Evolutionary conservation across 2,797 vertebrate species (phyloP), one percentile per base, ranked within the genome.

Genomic region (Pangasius macronema): DNA sequence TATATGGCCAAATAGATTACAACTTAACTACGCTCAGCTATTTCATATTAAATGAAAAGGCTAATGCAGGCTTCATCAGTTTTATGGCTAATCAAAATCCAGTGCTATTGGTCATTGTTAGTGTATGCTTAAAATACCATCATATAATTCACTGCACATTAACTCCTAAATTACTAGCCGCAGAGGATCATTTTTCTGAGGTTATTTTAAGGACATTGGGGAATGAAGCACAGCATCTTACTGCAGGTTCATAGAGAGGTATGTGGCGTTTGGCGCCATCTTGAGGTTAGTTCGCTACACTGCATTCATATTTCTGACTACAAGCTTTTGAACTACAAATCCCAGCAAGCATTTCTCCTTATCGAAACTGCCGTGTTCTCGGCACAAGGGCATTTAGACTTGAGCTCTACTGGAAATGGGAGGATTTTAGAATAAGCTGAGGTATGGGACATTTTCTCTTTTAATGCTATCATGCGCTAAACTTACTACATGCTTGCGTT

Each of bases 291-390:
- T 24, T 65, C 0, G 1, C 1, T 5, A 20, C 30, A 84, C 8
- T 65, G 30, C 49, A 75, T 0, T 22, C n/a, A 65, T 13, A 9
- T 9, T 46, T 61, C 30, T 3, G 33, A 85, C 27, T 49, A 55
- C 18, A 63, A 18, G 8, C 27, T 27, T 0, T 22, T 55, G 3
- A 33, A 90, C 89, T 91, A 88, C 91, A 88, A 87, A 80, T 89
- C 88, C 91, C 91, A 86, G 67, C n/a, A 88, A 86, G 59, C 84
- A 57, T 55, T 91, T 88, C 83, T 27, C 9, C 27, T 61, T 30
- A 0, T 22, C 55, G 2, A 42, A 86, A 87, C 68, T 67, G 6
- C 24, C 65, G 86, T 53, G 63, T 72, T 59, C 18, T 39, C 10
- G 5, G 3, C 33, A 84, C 33, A 85, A 82, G 87, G 73, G 55